Evolutionary conservation across 2,888 invertebrate species (phyloP), one percentile per base, ranked within the genome.

Genomic region (Drosophila hamatofila): DNA sequence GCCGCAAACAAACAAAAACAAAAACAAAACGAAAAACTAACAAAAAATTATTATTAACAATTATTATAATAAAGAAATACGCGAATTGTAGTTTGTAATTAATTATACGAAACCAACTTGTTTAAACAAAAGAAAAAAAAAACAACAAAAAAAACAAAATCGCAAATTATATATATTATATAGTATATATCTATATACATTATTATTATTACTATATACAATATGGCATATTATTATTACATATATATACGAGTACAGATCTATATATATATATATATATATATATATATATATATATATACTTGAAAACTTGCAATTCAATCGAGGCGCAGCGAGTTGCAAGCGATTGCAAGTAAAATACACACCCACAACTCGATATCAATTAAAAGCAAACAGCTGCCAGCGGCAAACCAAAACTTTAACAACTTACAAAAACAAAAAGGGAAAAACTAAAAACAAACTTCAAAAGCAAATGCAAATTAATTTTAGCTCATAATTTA

Each of bases 51-150:
- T 83, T 88, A 89, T 71, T 83, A 85, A 74, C 42, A 56, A 56
- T 56, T 56, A 83, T 75, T 85, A 85, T 84, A 59, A 68, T 75
- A 67, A 69, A 42, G 64, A 63, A 77, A 75, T 83, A 88, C 78
- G 86, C 90, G 83, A 86, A 86, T 88, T 86, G 90, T 88, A 88
- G 86, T 83, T 81, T 86, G 90, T 86, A 86, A 90, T 79, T 83
- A 84, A 72, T 69, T 58, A 80, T 80, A 82, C 57, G 72, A 87
- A 88, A 84, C 65, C 72, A 88, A 89, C 72, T 88, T 88, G 89
- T 88, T 88, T 89, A 86, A 86, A 89, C 79, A 87, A 78, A 71
- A 72, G 59, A 52, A n/a, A 1, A n/a, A 14, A 46, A n/a, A 48
- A n/a, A 16, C 23, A 72, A 59, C 3, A 62, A 9, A 25, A 46